Evolutionary conservation across 2,797 vertebrate genomes (phyloP).

Genomic region (Adrianichthys oophorus): DNA sequence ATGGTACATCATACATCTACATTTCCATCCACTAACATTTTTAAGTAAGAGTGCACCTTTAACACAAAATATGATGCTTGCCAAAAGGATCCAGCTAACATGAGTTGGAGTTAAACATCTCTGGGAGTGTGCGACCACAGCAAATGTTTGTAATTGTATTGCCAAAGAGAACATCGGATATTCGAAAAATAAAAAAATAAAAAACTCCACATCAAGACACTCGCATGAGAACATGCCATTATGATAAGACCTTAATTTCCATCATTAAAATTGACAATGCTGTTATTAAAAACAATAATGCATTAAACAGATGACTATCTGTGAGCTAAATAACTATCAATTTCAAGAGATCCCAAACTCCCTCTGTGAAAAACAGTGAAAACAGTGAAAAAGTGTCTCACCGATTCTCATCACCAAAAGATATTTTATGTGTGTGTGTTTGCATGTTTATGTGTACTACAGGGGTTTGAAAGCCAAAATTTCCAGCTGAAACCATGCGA

Average conservation of each 20-base stretch:
- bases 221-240: constrained; percentile 56
- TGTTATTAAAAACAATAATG: constrained; percentile 84
- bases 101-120: constrained; percentile 74
- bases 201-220: constrained; percentile 19
- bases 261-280: constrained; percentile 78
- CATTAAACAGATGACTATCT: constrained; percentile 81
- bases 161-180: constrained; percentile 50
- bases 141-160: constrained; percentile 55
- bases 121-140: constrained; percentile 66
- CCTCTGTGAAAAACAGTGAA: constrained; percentile 71
- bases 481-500: constrained; percentile 43
- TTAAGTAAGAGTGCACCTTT: constrained; percentile 81
- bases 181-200: constrained; percentile 46
- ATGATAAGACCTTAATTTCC: constrained; percentile 74
- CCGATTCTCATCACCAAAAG: constrained; percentile 71
- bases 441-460: constrained; percentile 8
- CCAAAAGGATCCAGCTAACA: constrained; percentile 69
- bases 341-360: constrained; percentile 78
- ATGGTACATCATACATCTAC: constrained; percentile 73
- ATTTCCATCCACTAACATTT: constrained; percentile 80
- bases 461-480: constrained; percentile 33
- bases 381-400: constrained; percentile 70
- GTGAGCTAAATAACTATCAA: constrained; percentile 83
- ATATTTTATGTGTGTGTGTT: constrained; percentile 28
- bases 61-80: constrained; percentile 73